phyloP scores from a whole-genome alignment of 2,888 invertebrate genomes.

The Caenorhabditis uteleia region DNA sequence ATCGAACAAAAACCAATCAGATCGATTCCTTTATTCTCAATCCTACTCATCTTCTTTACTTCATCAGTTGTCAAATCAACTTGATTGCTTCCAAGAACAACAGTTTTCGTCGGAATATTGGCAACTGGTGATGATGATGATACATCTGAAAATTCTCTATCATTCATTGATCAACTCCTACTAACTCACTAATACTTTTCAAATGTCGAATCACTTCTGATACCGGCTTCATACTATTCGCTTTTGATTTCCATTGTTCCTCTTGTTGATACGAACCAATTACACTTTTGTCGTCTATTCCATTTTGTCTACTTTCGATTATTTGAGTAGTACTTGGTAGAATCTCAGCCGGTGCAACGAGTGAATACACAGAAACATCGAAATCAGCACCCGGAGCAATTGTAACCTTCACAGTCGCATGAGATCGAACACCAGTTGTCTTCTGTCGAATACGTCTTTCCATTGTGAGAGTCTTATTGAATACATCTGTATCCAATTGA shows the following conservation, averaged over 20 bases:
- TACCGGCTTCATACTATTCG: no score
- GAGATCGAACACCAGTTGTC: conserved; percentile 29
- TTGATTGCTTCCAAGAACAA: conserved; percentile 44
- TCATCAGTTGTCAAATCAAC: conserved; percentile 38
- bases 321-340: not conserved
- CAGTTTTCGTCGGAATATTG: conserved; percentile 38
- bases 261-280: no score
- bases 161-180: no score
- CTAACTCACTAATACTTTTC: no score
- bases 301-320: not conserved
- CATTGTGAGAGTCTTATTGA: conserved; percentile 19
- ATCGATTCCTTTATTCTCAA: conserved; percentile 17
- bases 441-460: conserved; percentile 40
- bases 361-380: conserved; percentile 40
- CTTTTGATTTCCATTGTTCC: no score
- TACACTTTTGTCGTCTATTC: no score
- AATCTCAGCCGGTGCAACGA: no score
- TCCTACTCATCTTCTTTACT: conserved; percentile 18
- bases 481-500: conserved; percentile 32
- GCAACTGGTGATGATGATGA: no score
- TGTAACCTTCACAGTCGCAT: conserved; percentile 29
- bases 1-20: conserved; percentile 28
- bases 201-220: no score
- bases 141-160: no score
- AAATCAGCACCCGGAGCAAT: conserved; percentile 37